Conservation (phyloP, 2,888 invertebrate genomes). For the Nemurella pictetii region DNA sequence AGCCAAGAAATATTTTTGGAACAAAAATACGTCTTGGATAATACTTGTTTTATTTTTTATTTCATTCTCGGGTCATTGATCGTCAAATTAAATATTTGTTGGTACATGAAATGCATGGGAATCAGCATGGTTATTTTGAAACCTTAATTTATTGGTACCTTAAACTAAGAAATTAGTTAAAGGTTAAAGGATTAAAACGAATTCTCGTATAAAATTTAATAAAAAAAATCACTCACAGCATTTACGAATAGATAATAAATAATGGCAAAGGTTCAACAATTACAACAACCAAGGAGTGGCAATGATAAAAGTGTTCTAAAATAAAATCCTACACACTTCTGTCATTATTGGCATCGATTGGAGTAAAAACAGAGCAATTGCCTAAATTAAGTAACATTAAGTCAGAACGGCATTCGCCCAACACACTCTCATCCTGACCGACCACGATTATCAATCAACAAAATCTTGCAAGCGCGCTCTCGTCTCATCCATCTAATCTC, state of each 20-base stretch:
- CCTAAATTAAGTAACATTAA: too few relatives aligned
- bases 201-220: neutral
- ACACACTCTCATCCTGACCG: too few relatives aligned
- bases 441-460: too few relatives aligned
- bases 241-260: neutral
- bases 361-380: neutral
- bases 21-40: too few relatives aligned
- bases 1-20: too few relatives aligned
- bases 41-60: too few relatives aligned
- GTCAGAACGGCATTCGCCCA: too few relatives aligned
- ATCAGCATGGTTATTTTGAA: neutral
- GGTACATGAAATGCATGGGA: neutral
- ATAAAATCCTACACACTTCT: neutral
- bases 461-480: too few relatives aligned
- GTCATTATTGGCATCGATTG: neutral
- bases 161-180: neutral
- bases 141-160: neutral
- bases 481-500: too few relatives aligned
- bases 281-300: neutral
- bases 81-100: neutral
- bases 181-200: neutral
- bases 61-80: neutral
- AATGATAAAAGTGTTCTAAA: neutral
- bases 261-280: neutral
- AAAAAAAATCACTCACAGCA: neutral